These are phyloP conservation scores for Scaptomyza graminum DNA, from an alignment of 1,140 invertebrate species.

Conservation along the genomic window DNA sequence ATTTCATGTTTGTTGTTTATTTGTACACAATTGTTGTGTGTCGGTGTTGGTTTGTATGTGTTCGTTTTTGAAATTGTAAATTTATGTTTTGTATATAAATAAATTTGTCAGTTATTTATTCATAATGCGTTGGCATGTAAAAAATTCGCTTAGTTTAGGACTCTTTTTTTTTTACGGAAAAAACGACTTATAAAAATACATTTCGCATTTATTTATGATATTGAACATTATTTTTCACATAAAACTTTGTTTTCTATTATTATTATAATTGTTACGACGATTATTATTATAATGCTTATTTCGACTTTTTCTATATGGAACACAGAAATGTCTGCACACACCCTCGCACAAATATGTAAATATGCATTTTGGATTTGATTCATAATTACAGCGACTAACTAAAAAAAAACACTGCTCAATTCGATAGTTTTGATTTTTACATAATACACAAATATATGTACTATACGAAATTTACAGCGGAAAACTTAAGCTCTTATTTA, in stretches of 20 bases:
- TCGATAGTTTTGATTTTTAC: constrained; percentile 53
- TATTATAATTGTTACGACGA: constrained; percentile 8
- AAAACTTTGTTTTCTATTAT: constrained; percentile 45
- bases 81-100: constrained; percentile 66
- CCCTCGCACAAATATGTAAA: constrained; percentile 7
- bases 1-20: constrained; percentile 48
- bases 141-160: constrained; percentile 61
- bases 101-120: constrained; percentile 60
- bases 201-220: constrained; percentile 71
- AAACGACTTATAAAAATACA: constrained; percentile 80
- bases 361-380: constrained; percentile 23
- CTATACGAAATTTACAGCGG: constrained; percentile 40
- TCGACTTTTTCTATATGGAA: constrained; percentile 34
- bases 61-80: constrained; percentile 54
- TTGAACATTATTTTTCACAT: constrained; percentile 64
- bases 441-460: constrained; percentile 21
- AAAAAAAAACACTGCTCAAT: constrained; percentile 27
- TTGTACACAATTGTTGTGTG: constrained; percentile 69
- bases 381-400: constrained; percentile 54
- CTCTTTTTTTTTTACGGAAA: constrained; percentile 49
- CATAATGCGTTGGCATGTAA: constrained; percentile 65
- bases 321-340: constrained; percentile 44
- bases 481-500: constrained; percentile 42
- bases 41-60: constrained; percentile 49
- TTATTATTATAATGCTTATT: constrained; percentile 12